Conservation (phyloP, 2,888 invertebrate species). For the Caenorhabditis parvicauda region DNA sequence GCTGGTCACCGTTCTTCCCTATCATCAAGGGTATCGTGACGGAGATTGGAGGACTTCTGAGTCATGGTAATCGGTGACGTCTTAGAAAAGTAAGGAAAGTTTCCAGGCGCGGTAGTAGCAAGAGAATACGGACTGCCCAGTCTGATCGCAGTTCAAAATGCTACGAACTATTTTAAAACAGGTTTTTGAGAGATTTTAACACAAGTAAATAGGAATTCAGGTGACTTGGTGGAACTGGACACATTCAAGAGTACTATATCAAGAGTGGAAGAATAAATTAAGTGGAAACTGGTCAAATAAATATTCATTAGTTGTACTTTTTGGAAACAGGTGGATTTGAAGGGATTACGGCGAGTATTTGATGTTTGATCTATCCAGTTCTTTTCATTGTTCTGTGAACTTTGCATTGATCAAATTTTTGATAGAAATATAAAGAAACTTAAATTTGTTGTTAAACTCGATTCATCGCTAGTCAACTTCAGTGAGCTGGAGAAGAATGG, state of each 20-base stretch:
- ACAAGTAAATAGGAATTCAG: slow-evolving; percentile 5
- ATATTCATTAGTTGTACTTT: too few species aligned
- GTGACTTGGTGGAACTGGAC: slow-evolving; percentile 43
- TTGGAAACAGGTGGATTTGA: too few species aligned
- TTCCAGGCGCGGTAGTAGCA: slow-evolving; percentile 65
- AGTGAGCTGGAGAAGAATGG: too few species aligned
- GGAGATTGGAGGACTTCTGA: slow-evolving; percentile 66
- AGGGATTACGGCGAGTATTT: too few species aligned
- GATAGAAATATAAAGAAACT: too few species aligned
- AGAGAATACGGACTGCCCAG: slow-evolving; percentile 67
- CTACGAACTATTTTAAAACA: slow-evolving; percentile 63
- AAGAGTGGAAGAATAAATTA: slow-evolving; percentile 13
- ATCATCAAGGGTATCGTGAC: slow-evolving; percentile 66
- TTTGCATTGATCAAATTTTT: too few species aligned
- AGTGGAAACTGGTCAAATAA: slow-evolving; percentile 11
- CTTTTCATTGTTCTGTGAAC: too few species aligned
- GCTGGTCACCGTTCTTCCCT: slow-evolving; percentile 67
- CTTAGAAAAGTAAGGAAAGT: neutral
- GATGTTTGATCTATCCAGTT: too few species aligned
- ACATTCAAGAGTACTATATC: slow-evolving; percentile 34
- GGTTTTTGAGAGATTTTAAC: slow-evolving; percentile 32
- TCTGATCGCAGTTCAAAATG: slow-evolving; percentile 64
- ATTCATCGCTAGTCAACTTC: too few species aligned
- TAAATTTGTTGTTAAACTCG: too few species aligned
- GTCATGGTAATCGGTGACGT: slow-evolving; percentile 63